phyloP scores from a whole-genome alignment of 2,797 vertebrate genomes.

The Craterocephalus amniculus region DNA sequence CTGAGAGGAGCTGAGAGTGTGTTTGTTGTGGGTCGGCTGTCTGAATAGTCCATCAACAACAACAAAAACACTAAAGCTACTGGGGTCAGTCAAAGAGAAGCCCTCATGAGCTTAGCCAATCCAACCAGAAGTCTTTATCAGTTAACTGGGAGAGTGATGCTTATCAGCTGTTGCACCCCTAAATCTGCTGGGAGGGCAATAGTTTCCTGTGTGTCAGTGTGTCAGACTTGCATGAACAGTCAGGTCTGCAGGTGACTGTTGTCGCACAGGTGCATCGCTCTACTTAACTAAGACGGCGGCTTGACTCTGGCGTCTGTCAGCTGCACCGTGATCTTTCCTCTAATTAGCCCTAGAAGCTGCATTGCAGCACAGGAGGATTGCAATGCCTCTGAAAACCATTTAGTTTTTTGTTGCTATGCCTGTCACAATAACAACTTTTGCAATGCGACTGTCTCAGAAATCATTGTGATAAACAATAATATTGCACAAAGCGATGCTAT shows the following conservation, averaged over 20 bases:
- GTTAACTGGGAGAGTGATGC: constrained; percentile 22
- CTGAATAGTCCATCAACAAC: constrained; percentile 24
- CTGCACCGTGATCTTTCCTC: constrained; percentile 14
- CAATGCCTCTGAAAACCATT: constrained; percentile 2
- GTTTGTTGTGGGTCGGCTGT: constrained; percentile 42
- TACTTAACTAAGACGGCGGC: constrained; percentile 17
- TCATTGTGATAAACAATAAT: too few species aligned
- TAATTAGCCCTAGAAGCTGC: constrained; percentile 40
- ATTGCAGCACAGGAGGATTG: neutral
- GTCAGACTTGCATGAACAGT: constrained; percentile 55
- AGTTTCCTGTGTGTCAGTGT: constrained; percentile 15
- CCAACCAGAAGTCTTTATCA: constrained; percentile 37
- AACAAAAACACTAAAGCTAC: constrained; percentile 32
- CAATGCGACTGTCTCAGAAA: too few species aligned
- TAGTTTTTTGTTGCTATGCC: too few species aligned
- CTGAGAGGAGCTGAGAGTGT: constrained; percentile 31
- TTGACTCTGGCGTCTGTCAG: constrained; percentile 42
- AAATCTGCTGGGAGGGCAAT: constrained; percentile 10
- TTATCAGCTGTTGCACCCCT: constrained; percentile 40
- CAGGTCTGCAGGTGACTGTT: constrained; percentile 47
- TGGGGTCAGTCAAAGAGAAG: constrained; percentile 8
- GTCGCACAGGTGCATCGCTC: constrained; percentile 46
- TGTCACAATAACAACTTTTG: too few species aligned
- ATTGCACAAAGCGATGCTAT: too few species aligned
- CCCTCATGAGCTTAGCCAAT: constrained; percentile 27